Percentiles rank a stretch among this genome's conserved stretches.
Evolutionary conservation across 53 echinoderm and acorn worm genomes (phyloP).

Genomic region (Zoroaster sp.): DNA sequence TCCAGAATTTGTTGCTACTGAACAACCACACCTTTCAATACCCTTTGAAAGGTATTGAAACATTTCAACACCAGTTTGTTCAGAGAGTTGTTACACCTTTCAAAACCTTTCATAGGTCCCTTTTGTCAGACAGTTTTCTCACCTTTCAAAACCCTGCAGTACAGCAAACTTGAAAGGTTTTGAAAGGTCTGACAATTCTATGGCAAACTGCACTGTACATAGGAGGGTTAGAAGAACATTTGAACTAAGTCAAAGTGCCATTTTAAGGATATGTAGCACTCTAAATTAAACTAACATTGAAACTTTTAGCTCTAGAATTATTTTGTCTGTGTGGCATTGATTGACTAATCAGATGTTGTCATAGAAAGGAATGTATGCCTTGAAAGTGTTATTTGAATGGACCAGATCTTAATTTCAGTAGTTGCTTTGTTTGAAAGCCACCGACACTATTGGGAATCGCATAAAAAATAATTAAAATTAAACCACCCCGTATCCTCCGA

Average conservation of each 20-base stretch:
- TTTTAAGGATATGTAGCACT: not conserved
- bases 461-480: not conserved
- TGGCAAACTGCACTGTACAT: too few species aligned
- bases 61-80: too few species aligned
- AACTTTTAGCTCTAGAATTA: not conserved
- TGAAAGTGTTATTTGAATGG: not conserved
- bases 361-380: not conserved
- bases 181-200: too few species aligned
- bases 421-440: not conserved
- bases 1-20: too few species aligned
- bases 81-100: too few species aligned
- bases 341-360: slow-evolving; percentile 7
- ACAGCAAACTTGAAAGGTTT: not conserved
- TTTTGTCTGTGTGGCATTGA: not conserved
- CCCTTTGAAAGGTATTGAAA: too few species aligned
- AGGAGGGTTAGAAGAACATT: too few species aligned
- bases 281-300: not conserved
- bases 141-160: not conserved
- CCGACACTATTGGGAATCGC: not conserved
- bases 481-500: too few species aligned
- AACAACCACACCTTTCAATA: too few species aligned
- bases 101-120: too few species aligned
- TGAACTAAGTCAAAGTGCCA: too few species aligned
- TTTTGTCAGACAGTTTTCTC: too few species aligned
- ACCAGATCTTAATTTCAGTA: not conserved